phyloP scores from a whole-genome alignment of 1,140 invertebrate species.

The Spodoptera frugiperda region DNA sequence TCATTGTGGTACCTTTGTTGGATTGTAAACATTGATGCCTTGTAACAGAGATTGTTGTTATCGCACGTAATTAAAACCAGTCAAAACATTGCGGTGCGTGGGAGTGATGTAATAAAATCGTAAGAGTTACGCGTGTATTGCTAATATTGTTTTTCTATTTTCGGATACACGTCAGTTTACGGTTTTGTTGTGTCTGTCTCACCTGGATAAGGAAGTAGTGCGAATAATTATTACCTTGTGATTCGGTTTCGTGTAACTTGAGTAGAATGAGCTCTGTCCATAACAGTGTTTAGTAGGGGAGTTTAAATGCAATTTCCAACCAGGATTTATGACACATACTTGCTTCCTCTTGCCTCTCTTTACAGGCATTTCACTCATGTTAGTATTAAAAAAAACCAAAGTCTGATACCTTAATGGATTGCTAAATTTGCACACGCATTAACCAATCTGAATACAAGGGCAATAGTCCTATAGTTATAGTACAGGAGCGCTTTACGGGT shows the following conservation, averaged over 20 bases:
- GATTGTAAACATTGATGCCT: slow-evolving; percentile 32
- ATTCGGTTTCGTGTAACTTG: background rate
- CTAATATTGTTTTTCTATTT: slow-evolving; percentile 38
- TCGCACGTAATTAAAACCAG: slow-evolving; percentile 35
- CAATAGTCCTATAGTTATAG: too few species aligned
- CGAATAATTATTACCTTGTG: background rate
- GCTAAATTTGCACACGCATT: too few species aligned
- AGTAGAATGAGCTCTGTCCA: background rate
- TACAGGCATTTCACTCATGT: too few species aligned
- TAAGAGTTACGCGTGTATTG: slow-evolving; percentile 31
- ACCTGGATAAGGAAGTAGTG: slow-evolving; percentile 10
- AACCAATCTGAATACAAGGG: too few species aligned
- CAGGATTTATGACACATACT: too few species aligned
- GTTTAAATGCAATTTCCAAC: too few species aligned
- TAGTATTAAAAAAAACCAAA: too few species aligned
- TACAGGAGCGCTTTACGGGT: too few species aligned
- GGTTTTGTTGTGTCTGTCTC: slow-evolving; percentile 4
- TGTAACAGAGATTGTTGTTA: slow-evolving; percentile 20
- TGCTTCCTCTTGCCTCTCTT: too few species aligned
- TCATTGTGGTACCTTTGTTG: slow-evolving; percentile 63
- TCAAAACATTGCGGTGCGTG: slow-evolving; percentile 30
- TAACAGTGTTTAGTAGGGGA: background rate
- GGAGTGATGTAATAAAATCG: slow-evolving; percentile 38
- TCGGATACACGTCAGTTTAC: slow-evolving; percentile 8
- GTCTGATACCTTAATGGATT: too few species aligned